Evolutionary conservation across 92 coral and sea anemone species (phyloP), one percentile per base, ranked within the genome.

Genomic region (Palythoa grandis): DNA sequence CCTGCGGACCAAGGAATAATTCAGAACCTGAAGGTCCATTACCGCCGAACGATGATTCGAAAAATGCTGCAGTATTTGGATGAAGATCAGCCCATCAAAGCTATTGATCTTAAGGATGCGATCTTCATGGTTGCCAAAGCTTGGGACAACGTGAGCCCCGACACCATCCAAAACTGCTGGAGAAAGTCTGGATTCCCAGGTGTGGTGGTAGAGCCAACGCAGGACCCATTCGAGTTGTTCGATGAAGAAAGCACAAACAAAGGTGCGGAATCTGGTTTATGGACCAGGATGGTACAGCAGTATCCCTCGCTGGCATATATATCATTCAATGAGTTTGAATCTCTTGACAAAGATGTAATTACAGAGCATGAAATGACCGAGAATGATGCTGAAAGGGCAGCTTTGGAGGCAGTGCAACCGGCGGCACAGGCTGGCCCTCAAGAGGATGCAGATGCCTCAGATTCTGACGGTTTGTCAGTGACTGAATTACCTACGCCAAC

Each of bases 171-270:
- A 56, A 73, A 47, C 43, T 47, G 78, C 19, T 73, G 20, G 20
- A 73, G 78, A 73, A 90, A 90, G 85, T 87, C 88, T 72, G 87
- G 76, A 76, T 90, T 90, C 56, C 90, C 86, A 74, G 93, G 76
- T 39, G 88, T 37, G 77, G 77, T 73, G 56, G 77, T 43, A 73
- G 77, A 73, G 58, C 77, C 78, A 74, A 74, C 86, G 23, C 76
- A 90, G 23, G 90, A 90, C 79, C 90, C 93, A 54, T 87, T 90
- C 43, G 63, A 87, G 88, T 90, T 83, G 52, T 29, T 1, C 35
- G 85, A 82, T 56, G 88, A 90, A n/a, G 88, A 86, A 90, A 87
- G 70, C n/a, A n/a, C n/a, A n/a, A n/a, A n/a, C n/a, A n/a, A n/a
- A n/a, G n/a, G n/a, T n/a, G n/a, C n/a, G n/a, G n/a, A n/a, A n/a